Base-by-base conservation (phyloP, 2,888 invertebrate genomes). In the Lasius fuliginosus region DNA sequence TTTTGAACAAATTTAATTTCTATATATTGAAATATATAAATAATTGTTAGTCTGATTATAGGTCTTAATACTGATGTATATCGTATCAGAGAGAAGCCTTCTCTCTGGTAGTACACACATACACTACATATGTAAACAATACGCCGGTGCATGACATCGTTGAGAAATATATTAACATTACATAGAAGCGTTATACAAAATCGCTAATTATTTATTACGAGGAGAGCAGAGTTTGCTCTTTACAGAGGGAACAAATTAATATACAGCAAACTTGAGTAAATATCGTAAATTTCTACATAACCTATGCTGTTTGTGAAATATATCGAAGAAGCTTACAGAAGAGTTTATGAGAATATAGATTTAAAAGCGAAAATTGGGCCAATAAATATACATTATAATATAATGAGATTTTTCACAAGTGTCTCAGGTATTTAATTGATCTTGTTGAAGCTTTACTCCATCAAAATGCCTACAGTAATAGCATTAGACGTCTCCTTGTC, bases 401-500 rank as follows among this genome's bases (percentile, higher is more conserved):
- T 60, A 33, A 71, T 46, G 53, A 23, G 18, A 79, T 3, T 36
- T 36, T 67, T 40, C 3, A 11, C 12, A 11, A 56, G 53, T 58
- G 42, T 73, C 3, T 79, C 3, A 12, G 30, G 12, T 77, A 15
- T 71, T 42, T 46, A 46, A 46, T 73, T 8, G 12, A 23, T 23
- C 8, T 69, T 30, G 3, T 56, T 15, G 12, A 30, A 67, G 11
- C 15, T 60, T 46, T 15, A 3, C 11, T 79, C 12, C 3, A 1
- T 73, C 23, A 94, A 93, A 93, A 97, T 98, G 97, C 97, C 97
- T 11, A 97, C 97, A 0, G 96, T 97, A 12, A 96, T 97, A 91
- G 95, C 97, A 33, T 93, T 97, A 77, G 97, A 98, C 93, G 97
- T 97, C 40, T 97, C 97, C 3, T 94, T 97, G 90, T 97, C 97